These are phyloP conservation scores for Notolabrus celidotus DNA, from an alignment of 2,797 vertebrate genomes.

Conservation along the genomic window DNA sequence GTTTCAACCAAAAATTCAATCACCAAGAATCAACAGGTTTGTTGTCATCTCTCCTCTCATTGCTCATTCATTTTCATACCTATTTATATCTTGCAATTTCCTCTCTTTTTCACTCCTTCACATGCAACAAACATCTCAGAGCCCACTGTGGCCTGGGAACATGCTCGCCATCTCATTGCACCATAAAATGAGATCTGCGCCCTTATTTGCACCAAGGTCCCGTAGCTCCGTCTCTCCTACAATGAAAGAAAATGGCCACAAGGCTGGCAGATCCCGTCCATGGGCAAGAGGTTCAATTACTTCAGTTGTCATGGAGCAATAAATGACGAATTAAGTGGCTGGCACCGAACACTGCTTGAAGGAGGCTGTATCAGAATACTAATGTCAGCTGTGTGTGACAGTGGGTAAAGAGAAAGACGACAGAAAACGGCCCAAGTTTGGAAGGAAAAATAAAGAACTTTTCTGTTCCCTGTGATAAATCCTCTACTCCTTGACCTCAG, in stretches of 20 bases:
- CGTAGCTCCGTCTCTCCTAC: constrained; percentile 51
- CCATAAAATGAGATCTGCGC: constrained; percentile 78
- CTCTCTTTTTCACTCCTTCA: constrained; percentile 37
- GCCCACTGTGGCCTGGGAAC: constrained; percentile 52
- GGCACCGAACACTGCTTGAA: constrained; percentile 76
- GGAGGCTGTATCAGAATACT: constrained; percentile 78
- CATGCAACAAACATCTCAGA: constrained; percentile 55
- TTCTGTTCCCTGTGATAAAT: constrained; percentile 27
- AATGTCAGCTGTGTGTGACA: constrained; percentile 77
- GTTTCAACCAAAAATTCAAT: constrained; percentile 19
- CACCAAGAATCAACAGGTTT: constrained; percentile 12
- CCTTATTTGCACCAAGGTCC: constrained; percentile 79
- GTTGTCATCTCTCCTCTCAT: constrained; percentile 27
- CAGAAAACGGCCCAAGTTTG: constrained; percentile 38
- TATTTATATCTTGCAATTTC: constrained; percentile 33
- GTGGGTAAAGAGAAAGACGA: constrained; percentile 44
- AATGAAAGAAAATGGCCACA: constrained; percentile 66
- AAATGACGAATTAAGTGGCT: constrained; percentile 87
- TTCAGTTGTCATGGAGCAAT: constrained; percentile 86
- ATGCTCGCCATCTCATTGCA: constrained; percentile 72
- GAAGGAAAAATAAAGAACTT: constrained; percentile 42
- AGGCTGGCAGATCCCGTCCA: constrained; percentile 73
- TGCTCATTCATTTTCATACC: constrained; percentile 27
- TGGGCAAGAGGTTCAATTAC: constrained; percentile 86
- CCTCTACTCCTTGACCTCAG: constrained; percentile 16